These are phyloP conservation scores for Mactra quadrangularis DNA, from an alignment of 1,140 invertebrate species.

Conservation along the genomic window DNA sequence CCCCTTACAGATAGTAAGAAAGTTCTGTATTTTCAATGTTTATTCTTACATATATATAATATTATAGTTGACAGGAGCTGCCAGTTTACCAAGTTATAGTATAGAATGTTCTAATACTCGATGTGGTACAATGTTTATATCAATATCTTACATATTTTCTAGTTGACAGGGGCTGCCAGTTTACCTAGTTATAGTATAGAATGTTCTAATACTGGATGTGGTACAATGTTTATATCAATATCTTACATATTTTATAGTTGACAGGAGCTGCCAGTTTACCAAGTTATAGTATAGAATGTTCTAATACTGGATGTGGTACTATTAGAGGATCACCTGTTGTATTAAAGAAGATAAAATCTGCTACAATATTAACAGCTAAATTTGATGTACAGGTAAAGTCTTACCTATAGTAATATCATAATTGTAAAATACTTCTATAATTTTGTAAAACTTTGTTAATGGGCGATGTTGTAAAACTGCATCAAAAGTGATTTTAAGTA, in stretches of 20 bases:
- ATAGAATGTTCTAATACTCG: constrained; percentile 75
- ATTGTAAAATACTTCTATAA: no score
- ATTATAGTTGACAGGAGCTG: constrained; percentile 79
- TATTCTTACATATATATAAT: no score
- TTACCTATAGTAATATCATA: no score
- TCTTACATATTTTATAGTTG: no score
- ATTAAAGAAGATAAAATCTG: constrained; percentile 76
- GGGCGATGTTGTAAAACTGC: no score
- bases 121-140: constrained; percentile 66
- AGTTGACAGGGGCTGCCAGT: constrained; percentile 77
- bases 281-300: constrained; percentile 74
- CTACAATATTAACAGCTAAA: constrained; percentile 74
- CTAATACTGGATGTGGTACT: constrained; percentile 70
- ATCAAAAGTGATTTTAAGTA: no score
- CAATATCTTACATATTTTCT: no score
- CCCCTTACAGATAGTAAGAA: no score
- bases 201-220: constrained; percentile 72
- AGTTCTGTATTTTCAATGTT: no score
- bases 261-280: constrained; percentile 74
- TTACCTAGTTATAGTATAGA: constrained; percentile 76
- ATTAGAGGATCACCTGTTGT: constrained; percentile 76
- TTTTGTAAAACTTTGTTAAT: no score
- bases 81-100: constrained; percentile 74
- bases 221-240: no score
- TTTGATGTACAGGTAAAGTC: constrained; percentile 80